These are phyloP conservation scores for Drosophila obscura DNA, from an alignment of 1,140 invertebrate genomes.

Conservation along the genomic window DNA sequence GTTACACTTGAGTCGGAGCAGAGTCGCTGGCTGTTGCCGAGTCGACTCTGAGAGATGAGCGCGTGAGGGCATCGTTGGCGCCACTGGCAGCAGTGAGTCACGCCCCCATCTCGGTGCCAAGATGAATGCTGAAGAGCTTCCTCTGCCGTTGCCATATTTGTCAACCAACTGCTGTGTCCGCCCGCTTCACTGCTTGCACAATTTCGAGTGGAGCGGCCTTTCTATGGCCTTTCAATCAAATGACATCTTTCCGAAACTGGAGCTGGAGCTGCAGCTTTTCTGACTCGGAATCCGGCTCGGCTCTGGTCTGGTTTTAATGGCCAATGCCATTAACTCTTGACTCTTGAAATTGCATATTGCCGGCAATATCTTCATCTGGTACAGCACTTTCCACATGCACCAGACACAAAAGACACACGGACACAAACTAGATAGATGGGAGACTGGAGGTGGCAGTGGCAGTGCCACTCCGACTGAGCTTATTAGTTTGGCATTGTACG, in stretches of 20 bases:
- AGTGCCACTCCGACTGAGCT: constrained; percentile 17
- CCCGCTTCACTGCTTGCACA: constrained; percentile 8
- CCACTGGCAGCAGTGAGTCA: not conserved
- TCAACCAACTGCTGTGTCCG: constrained; percentile 24
- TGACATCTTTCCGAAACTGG: constrained; percentile 28
- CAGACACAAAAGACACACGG: constrained; percentile 17
- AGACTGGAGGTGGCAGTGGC: constrained; percentile 1
- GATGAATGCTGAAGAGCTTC: constrained; percentile 69
- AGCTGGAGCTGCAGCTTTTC: too few relatives aligned
- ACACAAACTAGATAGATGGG: too few relatives aligned
- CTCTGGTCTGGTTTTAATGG: constrained; percentile 37
- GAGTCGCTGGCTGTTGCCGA: too few relatives aligned
- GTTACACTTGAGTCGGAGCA: constrained; percentile 66
- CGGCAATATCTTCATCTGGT: constrained; percentile 4
- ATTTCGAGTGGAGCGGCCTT: constrained; percentile 12
- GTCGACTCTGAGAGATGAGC: constrained; percentile 48
- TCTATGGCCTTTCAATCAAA: constrained; percentile 31
- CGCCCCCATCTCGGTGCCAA: constrained; percentile 4
- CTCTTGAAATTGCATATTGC: constrained; percentile 50
- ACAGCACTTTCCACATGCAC: constrained; percentile 22
- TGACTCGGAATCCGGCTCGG: too few relatives aligned
- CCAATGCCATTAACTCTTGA: constrained; percentile 56
- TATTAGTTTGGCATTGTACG: constrained; percentile 60
- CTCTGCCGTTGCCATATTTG: constrained; percentile 62
- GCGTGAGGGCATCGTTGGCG: constrained; percentile 3